phyloP scores from a whole-genome alignment of 2,113 vertebrate species.

The Genyomyrus donnyi region DNA sequence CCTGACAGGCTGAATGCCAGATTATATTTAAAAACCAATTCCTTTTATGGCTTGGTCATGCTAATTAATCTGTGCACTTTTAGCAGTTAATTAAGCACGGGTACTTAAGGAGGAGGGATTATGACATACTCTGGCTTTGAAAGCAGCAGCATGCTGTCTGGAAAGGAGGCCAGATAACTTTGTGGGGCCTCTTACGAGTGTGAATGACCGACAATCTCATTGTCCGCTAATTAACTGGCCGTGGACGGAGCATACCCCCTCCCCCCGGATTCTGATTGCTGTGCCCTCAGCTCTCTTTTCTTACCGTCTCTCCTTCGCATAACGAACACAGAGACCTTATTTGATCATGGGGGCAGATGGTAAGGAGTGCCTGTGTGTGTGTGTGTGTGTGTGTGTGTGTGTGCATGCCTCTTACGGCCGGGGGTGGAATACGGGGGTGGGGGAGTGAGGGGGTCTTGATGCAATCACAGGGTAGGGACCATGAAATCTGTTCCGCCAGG shows the following conservation, averaged over 20 bases:
- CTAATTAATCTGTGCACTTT: not conserved
- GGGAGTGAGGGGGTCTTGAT: not conserved
- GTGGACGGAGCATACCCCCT: not conserved
- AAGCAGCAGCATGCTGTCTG: not conserved
- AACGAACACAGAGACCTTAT: not conserved
- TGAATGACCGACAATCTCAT: not conserved
- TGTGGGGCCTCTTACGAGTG: not conserved
- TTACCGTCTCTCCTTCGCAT: not conserved
- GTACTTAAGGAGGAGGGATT: not conserved
- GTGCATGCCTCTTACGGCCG: not conserved
- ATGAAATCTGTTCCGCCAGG: not conserved
- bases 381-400: not conserved
- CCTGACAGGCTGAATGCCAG: not conserved
- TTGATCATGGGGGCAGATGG: not conserved
- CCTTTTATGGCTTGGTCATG: not conserved
- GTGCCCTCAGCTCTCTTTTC: not conserved
- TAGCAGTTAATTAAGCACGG: not conserved
- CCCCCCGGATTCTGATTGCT: not conserved
- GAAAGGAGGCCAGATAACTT: not conserved
- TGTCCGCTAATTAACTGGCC: not conserved
- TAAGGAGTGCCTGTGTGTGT: not conserved
- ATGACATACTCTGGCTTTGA: not conserved
- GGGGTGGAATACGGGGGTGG: not conserved
- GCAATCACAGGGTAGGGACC: not conserved
- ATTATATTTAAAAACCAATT: not conserved